phyloP scores from a whole-genome alignment of 1,140 invertebrate genomes.

The Bombus pyrosoma region DNA sequence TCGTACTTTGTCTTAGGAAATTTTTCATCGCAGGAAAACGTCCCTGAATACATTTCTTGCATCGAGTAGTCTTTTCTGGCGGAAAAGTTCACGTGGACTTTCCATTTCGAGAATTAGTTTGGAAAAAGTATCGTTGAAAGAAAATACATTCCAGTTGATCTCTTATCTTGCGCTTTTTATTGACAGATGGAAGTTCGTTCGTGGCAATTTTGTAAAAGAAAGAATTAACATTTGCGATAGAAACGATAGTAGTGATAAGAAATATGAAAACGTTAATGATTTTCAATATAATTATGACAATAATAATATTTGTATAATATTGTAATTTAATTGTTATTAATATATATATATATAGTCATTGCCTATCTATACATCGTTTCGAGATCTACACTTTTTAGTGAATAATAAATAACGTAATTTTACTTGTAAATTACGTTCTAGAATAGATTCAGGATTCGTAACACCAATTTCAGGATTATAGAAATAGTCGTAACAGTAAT shows the following conservation, averaged over 20 bases:
- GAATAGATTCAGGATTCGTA: not conserved
- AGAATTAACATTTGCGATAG: not conserved
- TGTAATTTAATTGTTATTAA: not conserved
- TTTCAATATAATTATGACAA: not conserved
- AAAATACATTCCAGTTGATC: not conserved
- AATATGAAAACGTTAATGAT: not conserved
- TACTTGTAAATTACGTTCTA: not conserved
- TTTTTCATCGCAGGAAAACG: not conserved
- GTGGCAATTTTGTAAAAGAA: not conserved
- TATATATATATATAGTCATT: not conserved
- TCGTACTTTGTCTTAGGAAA: not conserved
- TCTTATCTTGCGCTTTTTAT: not conserved
- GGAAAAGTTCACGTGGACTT: not conserved
- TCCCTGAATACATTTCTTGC: not conserved
- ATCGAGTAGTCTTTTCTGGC: not conserved
- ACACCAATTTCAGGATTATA: not conserved
- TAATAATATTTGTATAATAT: not conserved
- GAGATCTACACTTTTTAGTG: not conserved
- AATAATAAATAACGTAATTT: not conserved
- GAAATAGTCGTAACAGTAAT: conserved; percentile 3
- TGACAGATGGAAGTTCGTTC: not conserved
- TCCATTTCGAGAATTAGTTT: not conserved
- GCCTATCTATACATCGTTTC: not conserved
- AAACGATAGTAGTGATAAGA: not conserved
- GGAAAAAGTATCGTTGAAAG: not conserved